Evolutionary conservation across 37 sponge, comb jelly and placozoan genomes (phyloP).

Genomic region (Geodia barretti): DNA sequence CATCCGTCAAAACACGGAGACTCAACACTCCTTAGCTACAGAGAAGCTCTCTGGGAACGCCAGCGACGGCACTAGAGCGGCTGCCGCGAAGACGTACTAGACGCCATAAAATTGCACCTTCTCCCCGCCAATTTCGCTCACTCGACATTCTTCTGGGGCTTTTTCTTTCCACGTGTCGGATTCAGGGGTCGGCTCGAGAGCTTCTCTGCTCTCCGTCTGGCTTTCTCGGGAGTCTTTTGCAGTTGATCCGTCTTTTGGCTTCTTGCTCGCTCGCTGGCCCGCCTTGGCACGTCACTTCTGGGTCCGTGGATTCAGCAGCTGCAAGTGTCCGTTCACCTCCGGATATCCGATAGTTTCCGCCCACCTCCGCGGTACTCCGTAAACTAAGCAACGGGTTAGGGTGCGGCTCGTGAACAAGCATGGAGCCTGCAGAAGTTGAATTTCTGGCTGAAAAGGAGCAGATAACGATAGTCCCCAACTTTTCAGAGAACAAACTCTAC

Average conservation of each 20-base stretch:
- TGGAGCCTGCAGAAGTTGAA: conserved; percentile 93
- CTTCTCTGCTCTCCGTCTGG: neutral
- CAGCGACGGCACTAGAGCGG: too few relatives aligned
- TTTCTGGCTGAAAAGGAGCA: conserved; percentile 91
- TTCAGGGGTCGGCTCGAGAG: neutral
- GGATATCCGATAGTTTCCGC: neutral
- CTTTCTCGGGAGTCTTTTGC: too few relatives aligned
- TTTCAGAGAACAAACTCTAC: conserved; percentile 87
- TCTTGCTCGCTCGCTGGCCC: neutral
- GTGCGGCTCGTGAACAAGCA: conserved; percentile 8
- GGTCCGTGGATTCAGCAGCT: neutral
- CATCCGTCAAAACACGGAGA: too few relatives aligned
- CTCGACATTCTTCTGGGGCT: conserved; percentile 2
- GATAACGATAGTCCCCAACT: conserved; percentile 88
- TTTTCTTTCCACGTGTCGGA: neutral
- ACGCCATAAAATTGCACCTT: too few relatives aligned
- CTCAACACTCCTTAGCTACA: neutral
- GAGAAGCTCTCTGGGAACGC: neutral
- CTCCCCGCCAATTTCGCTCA: too few relatives aligned
- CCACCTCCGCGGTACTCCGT: neutral
- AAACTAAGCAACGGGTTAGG: neutral
- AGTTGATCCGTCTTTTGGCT: too few relatives aligned
- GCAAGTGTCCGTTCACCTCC: neutral
- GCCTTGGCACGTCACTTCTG: too few relatives aligned
- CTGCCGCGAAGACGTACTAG: too few relatives aligned